Percentiles rank a stretch among this genome's conserved stretches.
Evolutionary conservation across 2,888 invertebrate species (phyloP).

Genomic region (Agrochola litura): DNA sequence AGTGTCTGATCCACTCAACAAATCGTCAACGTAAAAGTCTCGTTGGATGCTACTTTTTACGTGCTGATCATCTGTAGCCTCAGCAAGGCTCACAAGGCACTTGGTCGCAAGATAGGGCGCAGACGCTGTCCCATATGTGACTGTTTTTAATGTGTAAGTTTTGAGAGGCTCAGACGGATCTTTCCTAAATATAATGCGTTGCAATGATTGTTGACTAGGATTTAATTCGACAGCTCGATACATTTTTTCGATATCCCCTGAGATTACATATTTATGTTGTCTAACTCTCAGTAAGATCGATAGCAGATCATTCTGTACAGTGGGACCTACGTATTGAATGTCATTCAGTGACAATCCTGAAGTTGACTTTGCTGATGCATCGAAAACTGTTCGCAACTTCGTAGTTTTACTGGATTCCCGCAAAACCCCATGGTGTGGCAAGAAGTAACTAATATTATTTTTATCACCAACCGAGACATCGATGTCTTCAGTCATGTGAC

Average conservation of each 20-base stretch:
- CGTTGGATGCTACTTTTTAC: no score
- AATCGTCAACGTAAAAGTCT: no score
- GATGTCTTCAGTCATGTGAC: conserved; percentile 4
- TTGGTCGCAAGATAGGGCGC: no score
- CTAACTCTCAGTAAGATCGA: background rate
- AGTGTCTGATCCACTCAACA: no score
- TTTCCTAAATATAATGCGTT: no score
- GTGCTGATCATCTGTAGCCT: no score
- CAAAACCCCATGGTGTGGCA: conserved; percentile 3
- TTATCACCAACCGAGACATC: background rate
- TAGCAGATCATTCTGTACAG: background rate
- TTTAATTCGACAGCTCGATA: no score
- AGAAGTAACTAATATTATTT: background rate
- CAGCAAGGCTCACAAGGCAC: no score
- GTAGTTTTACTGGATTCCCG: background rate
- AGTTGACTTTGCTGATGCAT: background rate
- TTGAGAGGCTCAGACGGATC: no score
- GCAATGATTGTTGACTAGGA: no score
- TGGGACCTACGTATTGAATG: background rate
- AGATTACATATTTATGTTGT: conserved; percentile 6
- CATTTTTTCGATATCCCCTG: conserved; percentile 14
- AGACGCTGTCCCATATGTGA: no score
- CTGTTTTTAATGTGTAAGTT: no score
- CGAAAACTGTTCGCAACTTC: background rate
- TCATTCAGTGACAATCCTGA: background rate